Conservation (phyloP, 2,113 vertebrate species). For the Todiramphus saurophagus region DNA sequence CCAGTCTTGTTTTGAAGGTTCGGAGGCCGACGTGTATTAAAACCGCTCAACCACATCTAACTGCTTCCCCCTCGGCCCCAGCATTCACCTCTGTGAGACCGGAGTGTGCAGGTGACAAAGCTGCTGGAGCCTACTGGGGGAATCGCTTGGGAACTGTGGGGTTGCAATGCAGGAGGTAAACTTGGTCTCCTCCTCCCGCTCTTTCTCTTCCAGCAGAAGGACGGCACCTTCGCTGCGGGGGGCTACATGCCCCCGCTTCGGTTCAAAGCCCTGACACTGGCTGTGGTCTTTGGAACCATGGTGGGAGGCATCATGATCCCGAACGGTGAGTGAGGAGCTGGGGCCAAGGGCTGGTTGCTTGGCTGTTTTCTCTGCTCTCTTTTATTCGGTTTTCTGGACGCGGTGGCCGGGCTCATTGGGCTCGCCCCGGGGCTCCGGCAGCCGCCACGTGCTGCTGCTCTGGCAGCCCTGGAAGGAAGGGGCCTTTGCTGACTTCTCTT, state of each 20-base stretch:
- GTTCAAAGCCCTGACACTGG: constrained; percentile 92
- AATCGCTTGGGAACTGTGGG: not conserved
- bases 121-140: not conserved
- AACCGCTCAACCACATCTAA: not conserved
- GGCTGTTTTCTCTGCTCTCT: not conserved
- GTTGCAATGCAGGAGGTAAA: not conserved
- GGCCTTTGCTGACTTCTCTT: constrained; percentile 21
- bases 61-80: too few relatives aligned
- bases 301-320: constrained; percentile 95
- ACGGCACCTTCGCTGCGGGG: constrained; percentile 93
- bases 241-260: constrained; percentile 98
- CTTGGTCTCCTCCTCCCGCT: not conserved
- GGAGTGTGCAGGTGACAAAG: fast-evolving
- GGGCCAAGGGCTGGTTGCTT: not conserved
- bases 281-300: constrained; percentile 97
- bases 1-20: not conserved
- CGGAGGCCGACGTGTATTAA: not conserved
- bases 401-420: not conserved
- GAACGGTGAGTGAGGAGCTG: constrained; percentile 79
- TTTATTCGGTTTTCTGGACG: not conserved
- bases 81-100: fast-evolving
- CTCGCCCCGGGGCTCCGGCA: not conserved
- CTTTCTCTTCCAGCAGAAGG: constrained; percentile 85
- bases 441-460: not conserved
- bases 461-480: not conserved